Base-by-base conservation (phyloP, 2,888 invertebrate species). In the Volucella inflata region DNA sequence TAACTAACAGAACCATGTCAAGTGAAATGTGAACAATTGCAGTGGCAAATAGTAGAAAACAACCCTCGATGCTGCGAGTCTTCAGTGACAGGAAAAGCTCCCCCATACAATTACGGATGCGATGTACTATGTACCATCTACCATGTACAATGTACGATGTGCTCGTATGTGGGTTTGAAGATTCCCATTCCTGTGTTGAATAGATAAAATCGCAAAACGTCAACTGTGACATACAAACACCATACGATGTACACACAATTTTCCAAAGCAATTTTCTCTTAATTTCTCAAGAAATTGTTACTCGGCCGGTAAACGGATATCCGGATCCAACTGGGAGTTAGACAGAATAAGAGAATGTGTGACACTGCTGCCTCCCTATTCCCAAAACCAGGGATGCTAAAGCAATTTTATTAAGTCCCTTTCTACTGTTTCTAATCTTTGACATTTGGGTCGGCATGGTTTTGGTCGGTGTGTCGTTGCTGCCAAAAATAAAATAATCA, bases 291-390 rank as follows among this genome's bases (percentile, higher is more conserved):
- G 59, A 79, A 83, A 79, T 79, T 83, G 74, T 64, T 79, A 75
- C 57, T 70, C 74, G 68, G 50, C 74, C 79, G 83, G 83, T 78
- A 82, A 78, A 76, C 81, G 81, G 81, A 83, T 74, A 50, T 83
- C 79, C 74, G 74, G 64, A 74, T 65, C 72, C 71, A 77, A 60
- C 51, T 50, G 64, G 16, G 68, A 62, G 42, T 42, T 46, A 38
- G 38, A 57, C 12, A 53, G 65, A 44, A 36, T 21, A 76, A 17
- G 40, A 53, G 70, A 71, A 50, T 42, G 38, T 42, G 17, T 57
- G 62, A 16, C n/a, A 30, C 30, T 14, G 50, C 36, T n/a, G 65
- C 14, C 12, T 48, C 36, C 30, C 6, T 30, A 30, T 30, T 6
- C 4, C 30, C 11, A 36, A 53, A 46, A 48, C 42, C 59, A 77